These are phyloP conservation scores for Teleogryllus occipitalis DNA, from an alignment of 1,140 invertebrate genomes.

Conservation along the genomic window DNA sequence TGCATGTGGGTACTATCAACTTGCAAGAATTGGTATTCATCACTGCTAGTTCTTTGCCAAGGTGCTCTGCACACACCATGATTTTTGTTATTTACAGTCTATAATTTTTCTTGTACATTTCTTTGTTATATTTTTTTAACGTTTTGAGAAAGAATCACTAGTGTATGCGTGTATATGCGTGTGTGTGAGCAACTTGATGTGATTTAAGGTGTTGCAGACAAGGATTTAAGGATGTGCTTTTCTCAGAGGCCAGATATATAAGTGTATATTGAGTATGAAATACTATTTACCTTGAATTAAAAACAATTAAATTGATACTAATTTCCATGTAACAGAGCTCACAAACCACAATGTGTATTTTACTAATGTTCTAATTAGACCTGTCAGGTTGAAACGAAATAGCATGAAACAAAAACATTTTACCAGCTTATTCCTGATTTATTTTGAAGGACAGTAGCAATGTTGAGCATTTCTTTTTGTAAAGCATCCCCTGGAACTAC, in stretches of 20 bases:
- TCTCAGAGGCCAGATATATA: not conserved
- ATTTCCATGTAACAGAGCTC: conserved; percentile 4
- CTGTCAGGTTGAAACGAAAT: not conserved
- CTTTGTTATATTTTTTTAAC: not conserved
- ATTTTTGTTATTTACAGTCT: not conserved
- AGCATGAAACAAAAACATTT: no score
- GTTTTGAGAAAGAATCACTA: not conserved
- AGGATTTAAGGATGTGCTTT: not conserved
- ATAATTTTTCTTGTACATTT: not conserved
- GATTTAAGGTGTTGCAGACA: not conserved
- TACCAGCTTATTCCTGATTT: no score
- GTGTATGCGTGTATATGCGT: not conserved
- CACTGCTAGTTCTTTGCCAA: not conserved
- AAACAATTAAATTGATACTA: not conserved
- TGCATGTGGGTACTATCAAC: not conserved
- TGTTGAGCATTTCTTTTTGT: no score
- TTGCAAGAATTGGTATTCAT: not conserved
- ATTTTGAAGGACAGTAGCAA: no score
- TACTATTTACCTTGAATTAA: not conserved
- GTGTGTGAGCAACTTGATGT: not conserved
- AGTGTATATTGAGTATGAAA: not conserved
- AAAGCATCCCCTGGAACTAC: no score
- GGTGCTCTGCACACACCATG: not conserved
- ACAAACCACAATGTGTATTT: not conserved
- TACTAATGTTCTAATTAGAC: not conserved